These are phyloP conservation scores for Ceratina calcarata DNA, from an alignment of 1,140 invertebrate genomes.

Conservation along the genomic window DNA sequence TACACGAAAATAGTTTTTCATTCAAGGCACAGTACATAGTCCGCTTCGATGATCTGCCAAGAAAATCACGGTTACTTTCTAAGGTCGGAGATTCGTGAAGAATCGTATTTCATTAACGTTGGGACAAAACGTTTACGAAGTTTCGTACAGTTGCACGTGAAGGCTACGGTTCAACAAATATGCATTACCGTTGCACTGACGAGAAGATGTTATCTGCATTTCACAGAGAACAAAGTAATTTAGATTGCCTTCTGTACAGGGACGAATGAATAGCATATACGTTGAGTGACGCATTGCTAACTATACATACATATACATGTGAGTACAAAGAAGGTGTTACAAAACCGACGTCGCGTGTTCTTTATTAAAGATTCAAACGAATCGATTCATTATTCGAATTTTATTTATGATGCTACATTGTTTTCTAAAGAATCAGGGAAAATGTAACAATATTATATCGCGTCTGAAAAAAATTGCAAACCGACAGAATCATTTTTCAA, in stretches of 20 bases:
- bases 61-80: neutral
- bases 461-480: no score
- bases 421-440: neutral
- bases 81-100: neutral
- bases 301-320: neutral
- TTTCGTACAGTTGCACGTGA: neutral
- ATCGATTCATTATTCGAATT: constrained; percentile 2
- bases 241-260: neutral
- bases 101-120: neutral
- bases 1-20: constrained; percentile 20
- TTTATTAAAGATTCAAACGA: neutral
- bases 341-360: neutral
- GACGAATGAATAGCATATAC: neutral
- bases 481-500: no score
- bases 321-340: neutral
- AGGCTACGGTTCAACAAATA: no score
- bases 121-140: no score
- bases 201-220: no score
- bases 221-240: no score
- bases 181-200: no score
- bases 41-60: neutral
- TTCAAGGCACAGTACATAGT: neutral
- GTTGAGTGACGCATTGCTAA: neutral
- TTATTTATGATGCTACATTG: neutral
- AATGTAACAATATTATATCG: neutral